Conservation (phyloP, 1,140 invertebrate species). For the Cotesia typhae region DNA sequence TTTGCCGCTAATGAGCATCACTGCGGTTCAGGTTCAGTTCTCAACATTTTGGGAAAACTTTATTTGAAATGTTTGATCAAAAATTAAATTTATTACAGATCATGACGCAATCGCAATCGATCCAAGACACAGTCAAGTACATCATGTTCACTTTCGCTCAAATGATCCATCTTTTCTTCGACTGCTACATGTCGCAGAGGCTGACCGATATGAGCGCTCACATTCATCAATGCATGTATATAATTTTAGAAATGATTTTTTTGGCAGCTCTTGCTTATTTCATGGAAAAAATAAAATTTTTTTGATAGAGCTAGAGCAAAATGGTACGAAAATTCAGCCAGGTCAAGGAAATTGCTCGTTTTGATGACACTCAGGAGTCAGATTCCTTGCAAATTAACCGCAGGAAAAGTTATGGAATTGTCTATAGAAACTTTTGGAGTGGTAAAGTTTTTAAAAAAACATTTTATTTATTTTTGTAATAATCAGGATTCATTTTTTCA, state of each 20-base stretch:
- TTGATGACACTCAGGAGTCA: conserved; percentile 24
- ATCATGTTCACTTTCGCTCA: conserved; percentile 18
- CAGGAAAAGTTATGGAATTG: conserved; percentile 22
- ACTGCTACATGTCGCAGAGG: conserved; percentile 35
- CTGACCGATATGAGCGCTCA: conserved; percentile 35
- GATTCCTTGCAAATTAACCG: conserved; percentile 17
- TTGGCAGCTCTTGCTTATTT: neutral
- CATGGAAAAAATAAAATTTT: neutral
- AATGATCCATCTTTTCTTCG: conserved; percentile 38
- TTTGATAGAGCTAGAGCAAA: conserved; percentile 5
- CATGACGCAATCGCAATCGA: neutral
- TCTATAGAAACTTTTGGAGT: conserved; percentile 25
- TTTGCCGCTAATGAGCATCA: neutral
- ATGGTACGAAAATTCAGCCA: conserved; percentile 23
- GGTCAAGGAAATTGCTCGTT: conserved; percentile 18
- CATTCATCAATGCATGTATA: conserved; percentile 32
- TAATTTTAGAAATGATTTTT: neutral
- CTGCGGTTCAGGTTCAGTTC: neutral
- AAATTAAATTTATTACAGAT: neutral
- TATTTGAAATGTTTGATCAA: too few species aligned
- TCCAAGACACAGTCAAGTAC: conserved; percentile 16
- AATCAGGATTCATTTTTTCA: neutral
- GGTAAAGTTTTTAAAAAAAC: conserved; percentile 3
- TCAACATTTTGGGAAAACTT: too few species aligned
- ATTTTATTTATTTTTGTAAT: neutral